A percentile compares a stretch with the other conserved stretches of the same genome.
phyloP scores from a whole-genome alignment of 1,140 invertebrate species.

The Brachionus calyciflorus region DNA sequence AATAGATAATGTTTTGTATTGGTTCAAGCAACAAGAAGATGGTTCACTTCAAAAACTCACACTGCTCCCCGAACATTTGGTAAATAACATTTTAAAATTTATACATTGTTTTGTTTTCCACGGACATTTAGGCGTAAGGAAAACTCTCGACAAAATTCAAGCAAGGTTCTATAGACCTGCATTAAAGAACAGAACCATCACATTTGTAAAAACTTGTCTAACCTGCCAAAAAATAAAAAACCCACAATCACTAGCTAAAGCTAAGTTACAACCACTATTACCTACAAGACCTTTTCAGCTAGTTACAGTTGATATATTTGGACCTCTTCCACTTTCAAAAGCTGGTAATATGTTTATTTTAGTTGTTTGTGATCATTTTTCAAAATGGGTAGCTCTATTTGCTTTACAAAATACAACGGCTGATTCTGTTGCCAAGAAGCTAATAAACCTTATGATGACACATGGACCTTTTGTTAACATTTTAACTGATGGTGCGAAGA shows the following conservation, averaged over 20 bases:
- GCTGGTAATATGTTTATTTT: slow-evolving; percentile 54
- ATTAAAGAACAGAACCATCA: background rate
- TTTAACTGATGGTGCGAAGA: slow-evolving; percentile 45
- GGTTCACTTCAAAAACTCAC: background rate
- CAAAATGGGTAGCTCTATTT: slow-evolving; percentile 57
- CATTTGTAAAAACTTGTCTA: background rate
- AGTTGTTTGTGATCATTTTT: slow-evolving; percentile 57
- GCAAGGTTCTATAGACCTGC: background rate
- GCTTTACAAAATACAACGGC: slow-evolving; percentile 34
- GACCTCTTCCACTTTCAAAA: slow-evolving; percentile 48
- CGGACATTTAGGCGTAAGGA: slow-evolving; percentile 29
- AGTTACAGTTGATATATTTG: slow-evolving; percentile 48
- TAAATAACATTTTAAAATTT: background rate
- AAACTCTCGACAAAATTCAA: slow-evolving; percentile 2
- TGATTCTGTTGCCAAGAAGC: background rate
- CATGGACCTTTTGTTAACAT: background rate
- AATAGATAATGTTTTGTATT: background rate
- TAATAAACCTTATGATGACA: background rate
- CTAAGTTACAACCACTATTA: background rate
- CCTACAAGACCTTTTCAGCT: background rate
- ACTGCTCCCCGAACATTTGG: background rate
- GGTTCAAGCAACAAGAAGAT: background rate
- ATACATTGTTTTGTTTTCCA: background rate
- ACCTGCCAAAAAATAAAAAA: slow-evolving; percentile 42
- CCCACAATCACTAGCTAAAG: background rate